phyloP scores from a whole-genome alignment of 2,797 vertebrate species.

The Agapornis canus region DNA sequence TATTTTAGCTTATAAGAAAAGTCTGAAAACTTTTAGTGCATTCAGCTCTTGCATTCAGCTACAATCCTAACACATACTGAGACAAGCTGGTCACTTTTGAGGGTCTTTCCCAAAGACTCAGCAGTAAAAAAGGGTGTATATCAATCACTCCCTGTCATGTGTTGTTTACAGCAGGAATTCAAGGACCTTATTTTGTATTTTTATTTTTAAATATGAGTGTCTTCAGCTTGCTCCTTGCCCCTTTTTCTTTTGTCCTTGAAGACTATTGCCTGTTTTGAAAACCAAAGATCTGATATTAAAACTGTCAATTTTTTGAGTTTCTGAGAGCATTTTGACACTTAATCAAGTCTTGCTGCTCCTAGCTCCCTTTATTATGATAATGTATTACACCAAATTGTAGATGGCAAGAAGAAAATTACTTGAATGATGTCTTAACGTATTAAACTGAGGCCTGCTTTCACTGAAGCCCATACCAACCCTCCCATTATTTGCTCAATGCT shows the following conservation, averaged over 20 bases:
- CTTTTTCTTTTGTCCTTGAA: not conserved
- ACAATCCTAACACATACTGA: not conserved
- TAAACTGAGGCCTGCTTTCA: not conserved
- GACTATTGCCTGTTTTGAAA: not conserved
- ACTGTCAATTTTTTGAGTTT: not conserved
- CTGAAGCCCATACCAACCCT: not conserved
- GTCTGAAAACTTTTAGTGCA: not conserved
- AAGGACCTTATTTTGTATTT: not conserved
- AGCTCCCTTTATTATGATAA: slow-evolving; percentile 49
- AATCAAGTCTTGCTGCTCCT: not conserved
- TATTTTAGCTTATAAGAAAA: not conserved
- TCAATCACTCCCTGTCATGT: not conserved
- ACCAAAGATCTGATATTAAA: not conserved
- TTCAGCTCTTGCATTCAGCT: not conserved
- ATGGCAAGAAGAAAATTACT: slow-evolving; percentile 30
- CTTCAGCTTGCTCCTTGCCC: not conserved
- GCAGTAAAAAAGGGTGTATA: not conserved
- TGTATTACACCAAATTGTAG: not conserved
- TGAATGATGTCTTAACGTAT: not conserved
- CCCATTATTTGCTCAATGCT: not conserved
- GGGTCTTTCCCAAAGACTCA: not conserved
- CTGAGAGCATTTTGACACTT: slow-evolving; percentile 14
- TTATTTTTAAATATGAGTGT: not conserved
- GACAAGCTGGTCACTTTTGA: not conserved
- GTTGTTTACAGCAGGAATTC: not conserved